Evolutionary conservation across 2,888 invertebrate species (phyloP).

Genomic region (Tricholauxania praeusta): DNA sequence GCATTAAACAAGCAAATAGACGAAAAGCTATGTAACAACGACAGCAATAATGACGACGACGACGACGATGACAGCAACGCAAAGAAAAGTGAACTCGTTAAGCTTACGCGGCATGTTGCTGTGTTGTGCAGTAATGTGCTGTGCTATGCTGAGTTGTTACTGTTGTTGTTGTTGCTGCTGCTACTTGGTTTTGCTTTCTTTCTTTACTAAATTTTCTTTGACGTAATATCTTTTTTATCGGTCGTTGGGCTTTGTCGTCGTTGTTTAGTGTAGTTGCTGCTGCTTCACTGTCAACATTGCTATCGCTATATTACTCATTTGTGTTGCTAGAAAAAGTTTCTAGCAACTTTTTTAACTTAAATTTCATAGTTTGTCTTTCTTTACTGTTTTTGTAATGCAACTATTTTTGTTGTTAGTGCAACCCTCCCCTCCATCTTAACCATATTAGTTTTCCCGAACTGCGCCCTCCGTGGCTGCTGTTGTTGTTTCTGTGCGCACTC

Average conservation of each 20-base stretch:
- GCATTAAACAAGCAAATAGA: slow-evolving; percentile 1
- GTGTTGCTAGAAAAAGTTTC: no score
- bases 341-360: no score
- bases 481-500: slow-evolving; percentile 44
- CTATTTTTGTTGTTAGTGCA: no score
- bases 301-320: not conserved
- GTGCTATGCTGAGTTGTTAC: not conserved
- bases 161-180: slow-evolving; percentile 2
- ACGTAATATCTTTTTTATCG: slow-evolving; percentile 25
- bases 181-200: not conserved
- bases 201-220: slow-evolving; percentile 16
- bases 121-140: no score
- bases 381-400: no score
- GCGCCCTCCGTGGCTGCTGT: slow-evolving; percentile 38
- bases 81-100: slow-evolving; percentile 5
- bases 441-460: slow-evolving; percentile 40
- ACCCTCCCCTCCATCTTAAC: no score
- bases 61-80: not conserved
- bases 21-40: not conserved
- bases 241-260: not conserved
- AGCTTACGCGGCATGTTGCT: not conserved
- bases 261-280: not conserved
- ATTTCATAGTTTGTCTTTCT: no score
- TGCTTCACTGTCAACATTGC: slow-evolving; percentile 4
- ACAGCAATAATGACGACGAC: not conserved